Conservation (phyloP, 2,888 invertebrate genomes). For the Monoplex corrugatus region DNA sequence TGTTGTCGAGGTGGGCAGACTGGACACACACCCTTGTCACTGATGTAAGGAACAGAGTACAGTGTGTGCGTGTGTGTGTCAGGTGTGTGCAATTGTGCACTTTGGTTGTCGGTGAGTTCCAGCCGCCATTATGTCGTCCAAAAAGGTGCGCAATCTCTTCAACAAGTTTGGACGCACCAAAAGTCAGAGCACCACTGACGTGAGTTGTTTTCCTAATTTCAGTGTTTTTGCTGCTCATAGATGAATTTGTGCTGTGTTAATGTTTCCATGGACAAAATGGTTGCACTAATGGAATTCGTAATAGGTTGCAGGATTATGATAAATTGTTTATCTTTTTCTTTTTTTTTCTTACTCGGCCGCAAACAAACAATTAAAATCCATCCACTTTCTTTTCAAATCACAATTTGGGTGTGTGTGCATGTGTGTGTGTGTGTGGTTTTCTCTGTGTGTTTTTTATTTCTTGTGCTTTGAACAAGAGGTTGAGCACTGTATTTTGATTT, state of each 20-base stretch:
- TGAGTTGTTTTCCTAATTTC: conserved; percentile 59
- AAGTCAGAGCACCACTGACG: conserved; percentile 71
- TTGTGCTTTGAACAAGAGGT: too few relatives aligned
- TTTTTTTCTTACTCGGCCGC: neutral
- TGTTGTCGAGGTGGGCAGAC: neutral
- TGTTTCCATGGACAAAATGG: too few relatives aligned
- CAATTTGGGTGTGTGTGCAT: neutral
- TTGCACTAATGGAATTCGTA: too few relatives aligned
- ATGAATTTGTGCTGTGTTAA: too few relatives aligned
- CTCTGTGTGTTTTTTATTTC: too few relatives aligned
- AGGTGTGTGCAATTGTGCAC: neutral
- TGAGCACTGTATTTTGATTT: too few relatives aligned
- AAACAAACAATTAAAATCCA: neutral
- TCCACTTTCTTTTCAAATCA: neutral
- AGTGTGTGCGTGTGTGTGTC: neutral
- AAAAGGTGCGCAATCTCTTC: conserved; percentile 50
- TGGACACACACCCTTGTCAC: neutral
- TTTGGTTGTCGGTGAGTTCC: neutral
- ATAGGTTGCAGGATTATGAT: too few relatives aligned
- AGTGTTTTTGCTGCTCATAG: neutral
- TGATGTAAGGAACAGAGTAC: conserved; percentile 8
- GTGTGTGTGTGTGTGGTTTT: neutral
- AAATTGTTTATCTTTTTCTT: too few relatives aligned
- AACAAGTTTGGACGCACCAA: conserved; percentile 60
- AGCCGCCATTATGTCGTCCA: conserved; percentile 36